Evolutionary conservation across 2,888 invertebrate genomes (phyloP), one percentile per base, ranked within the genome.

Genomic region (Caenorhabditis drosophilae): DNA sequence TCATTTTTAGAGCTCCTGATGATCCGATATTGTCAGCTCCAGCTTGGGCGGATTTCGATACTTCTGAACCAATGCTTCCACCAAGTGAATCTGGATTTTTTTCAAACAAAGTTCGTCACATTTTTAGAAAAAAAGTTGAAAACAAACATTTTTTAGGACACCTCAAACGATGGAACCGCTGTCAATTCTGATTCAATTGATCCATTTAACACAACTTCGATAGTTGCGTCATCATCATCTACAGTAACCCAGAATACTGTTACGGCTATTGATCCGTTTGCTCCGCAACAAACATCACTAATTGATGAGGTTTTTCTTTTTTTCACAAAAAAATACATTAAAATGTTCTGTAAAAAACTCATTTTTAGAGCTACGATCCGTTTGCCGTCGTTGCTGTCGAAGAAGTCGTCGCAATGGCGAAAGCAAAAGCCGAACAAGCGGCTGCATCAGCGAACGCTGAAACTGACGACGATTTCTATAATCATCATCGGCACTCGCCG

Each of bases 321-420:
- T 22, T 40, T 15, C 11, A 7, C n/a, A 26, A 23, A 15, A 11
- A 23, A 27, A 27, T 52, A 23, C 22, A n/a, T 27, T 23, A 12
- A 25, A 44, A 42, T n/a, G n/a, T n/a, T n/a, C n/a, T n/a, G n/a
- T n/a, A n/a, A 50, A 34, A 23, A 2, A 25, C 23, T 9, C 16
- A 2, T 45, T 56, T 75, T 57, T 59, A 80, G 78, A 69, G 69
- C 48, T 81, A 77, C 64, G 82, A 83, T 67, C 83, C 83, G 7
- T 83, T 83, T 55, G 79, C 79, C 9, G 79, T 81, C 7, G 77
- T 79, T 15, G 71, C 84, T 2, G 78, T 78, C 1, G 84, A 84
- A 15, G 83, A 84, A 54, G 75, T 84, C 7, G 76, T 84, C 23
- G 83, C 81, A 1, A 79, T 82, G 52, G 82, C 80, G 1, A 79